Evolutionary conservation across 2,888 invertebrate genomes (phyloP).

Genomic region (Catotricha subobsoleta): DNA sequence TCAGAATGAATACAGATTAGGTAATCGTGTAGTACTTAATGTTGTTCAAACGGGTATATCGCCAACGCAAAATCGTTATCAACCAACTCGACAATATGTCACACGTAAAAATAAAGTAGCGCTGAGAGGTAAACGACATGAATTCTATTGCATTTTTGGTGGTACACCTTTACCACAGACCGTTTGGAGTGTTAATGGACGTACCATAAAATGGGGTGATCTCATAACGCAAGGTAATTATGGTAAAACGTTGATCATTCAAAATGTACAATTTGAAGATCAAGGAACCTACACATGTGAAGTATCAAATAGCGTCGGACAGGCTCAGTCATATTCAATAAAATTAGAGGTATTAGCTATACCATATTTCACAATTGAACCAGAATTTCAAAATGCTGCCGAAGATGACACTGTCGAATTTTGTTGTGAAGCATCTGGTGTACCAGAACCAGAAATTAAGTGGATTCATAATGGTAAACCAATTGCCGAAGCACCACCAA

Average conservation of each 20-base stretch:
- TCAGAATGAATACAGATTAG: slow-evolving; percentile 79
- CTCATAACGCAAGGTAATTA: slow-evolving; percentile 74
- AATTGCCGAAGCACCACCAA: slow-evolving; percentile 39
- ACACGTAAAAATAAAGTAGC: slow-evolving; percentile 76
- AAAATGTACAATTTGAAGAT: slow-evolving; percentile 53
- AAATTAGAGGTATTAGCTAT: slow-evolving; percentile 40
- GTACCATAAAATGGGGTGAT: slow-evolving; percentile 52
- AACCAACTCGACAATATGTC: slow-evolving; percentile 64
- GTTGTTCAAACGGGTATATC: slow-evolving; percentile 45
- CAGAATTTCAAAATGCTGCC: slow-evolving; percentile 26
- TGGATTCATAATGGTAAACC: slow-evolving; percentile 79
- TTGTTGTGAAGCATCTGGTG: slow-evolving; percentile 73
- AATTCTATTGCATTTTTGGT: slow-evolving; percentile 88
- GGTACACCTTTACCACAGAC: slow-evolving; percentile 73
- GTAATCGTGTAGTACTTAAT: slow-evolving; percentile 52
- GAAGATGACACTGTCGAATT: slow-evolving; percentile 43
- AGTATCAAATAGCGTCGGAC: slow-evolving; percentile 39
- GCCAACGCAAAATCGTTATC: slow-evolving; percentile 57
- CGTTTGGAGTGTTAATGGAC: slow-evolving; percentile 70
- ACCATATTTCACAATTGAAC: slow-evolving; percentile 17
- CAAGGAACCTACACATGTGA: slow-evolving; percentile 59
- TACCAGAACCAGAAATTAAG: slow-evolving; percentile 67
- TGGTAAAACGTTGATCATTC: slow-evolving; percentile 71
- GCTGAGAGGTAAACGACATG: slow-evolving; percentile 61
- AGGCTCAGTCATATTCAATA: neutral